These are phyloP conservation scores for Lamellibrachia columna DNA, from an alignment of 2,888 invertebrate genomes.

Conservation along the genomic window DNA sequence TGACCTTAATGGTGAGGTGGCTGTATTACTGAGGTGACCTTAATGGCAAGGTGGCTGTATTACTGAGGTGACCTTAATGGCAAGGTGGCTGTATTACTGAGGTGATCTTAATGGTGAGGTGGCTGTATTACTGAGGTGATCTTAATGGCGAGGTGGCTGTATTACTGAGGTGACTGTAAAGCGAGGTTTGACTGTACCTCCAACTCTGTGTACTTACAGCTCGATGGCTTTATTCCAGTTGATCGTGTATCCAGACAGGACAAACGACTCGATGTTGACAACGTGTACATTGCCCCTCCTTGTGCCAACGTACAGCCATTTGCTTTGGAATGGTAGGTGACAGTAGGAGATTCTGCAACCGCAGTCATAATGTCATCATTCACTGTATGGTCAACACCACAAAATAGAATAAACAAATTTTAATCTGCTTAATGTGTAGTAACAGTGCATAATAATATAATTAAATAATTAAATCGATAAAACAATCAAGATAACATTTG, in stretches of 20 bases:
- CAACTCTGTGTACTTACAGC: slow-evolving; percentile 74
- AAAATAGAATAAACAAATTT: background rate
- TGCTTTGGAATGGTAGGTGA: slow-evolving; percentile 94
- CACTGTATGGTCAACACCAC: background rate
- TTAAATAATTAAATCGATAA: too few species aligned
- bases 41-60: too few species aligned
- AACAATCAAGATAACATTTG: too few species aligned
- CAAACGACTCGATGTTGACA: slow-evolving; percentile 94
- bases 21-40: too few species aligned
- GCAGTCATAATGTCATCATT: background rate
- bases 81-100: too few species aligned
- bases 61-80: too few species aligned
- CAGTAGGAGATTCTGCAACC: slow-evolving; percentile 86
- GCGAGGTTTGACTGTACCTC: background rate
- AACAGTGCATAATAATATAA: too few species aligned
- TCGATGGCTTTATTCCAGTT: slow-evolving; percentile 99
- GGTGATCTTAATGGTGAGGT: too few species aligned
- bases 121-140: too few species aligned
- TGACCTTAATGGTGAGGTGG: too few species aligned
- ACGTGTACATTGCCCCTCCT: slow-evolving; percentile 98
- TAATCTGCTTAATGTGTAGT: too few species aligned
- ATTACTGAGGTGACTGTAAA: background rate
- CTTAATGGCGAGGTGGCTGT: too few species aligned
- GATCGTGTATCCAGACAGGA: slow-evolving; percentile 96
- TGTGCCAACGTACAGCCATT: slow-evolving; percentile 98